phyloP scores from a whole-genome alignment of 30 jellyfish, hydroid and myxozoan species.

The Aurelia coerulea region DNA sequence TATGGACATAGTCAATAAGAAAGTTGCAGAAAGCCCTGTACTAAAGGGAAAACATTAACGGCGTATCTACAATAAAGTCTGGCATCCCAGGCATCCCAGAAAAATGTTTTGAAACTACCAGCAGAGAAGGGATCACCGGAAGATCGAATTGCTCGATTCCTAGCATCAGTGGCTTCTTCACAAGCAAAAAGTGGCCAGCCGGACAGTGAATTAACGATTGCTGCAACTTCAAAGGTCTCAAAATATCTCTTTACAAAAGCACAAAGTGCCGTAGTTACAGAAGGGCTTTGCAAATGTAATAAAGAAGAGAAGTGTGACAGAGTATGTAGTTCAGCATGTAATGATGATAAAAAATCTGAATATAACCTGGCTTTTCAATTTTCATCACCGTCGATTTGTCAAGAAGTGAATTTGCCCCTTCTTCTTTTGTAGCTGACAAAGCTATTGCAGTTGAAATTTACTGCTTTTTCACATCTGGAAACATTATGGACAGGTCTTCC shows the following conservation, averaged over 20 bases:
- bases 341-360: conserved; percentile 30
- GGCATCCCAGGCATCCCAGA: neutral
- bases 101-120: conserved; percentile 29
- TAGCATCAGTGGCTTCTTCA: neutral
- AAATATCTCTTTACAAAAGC: conserved; percentile 27
- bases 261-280: conserved; percentile 22
- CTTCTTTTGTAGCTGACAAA: too few species aligned
- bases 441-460: too few species aligned
- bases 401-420: too few species aligned
- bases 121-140: conserved; percentile 10
- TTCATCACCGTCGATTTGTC: too few species aligned
- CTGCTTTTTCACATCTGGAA: too few species aligned
- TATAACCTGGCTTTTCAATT: too few species aligned
- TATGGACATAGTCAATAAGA: too few species aligned
- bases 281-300: conserved; percentile 25
- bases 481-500: too few species aligned
- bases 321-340: conserved; percentile 28
- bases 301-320: conserved; percentile 16
- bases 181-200: conserved; percentile 1
- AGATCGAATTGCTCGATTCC: conserved; percentile 24
- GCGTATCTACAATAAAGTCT: too few species aligned
- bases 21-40: too few species aligned
- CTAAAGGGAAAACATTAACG: too few species aligned
- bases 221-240: conserved; percentile 6
- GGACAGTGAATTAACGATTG: conserved; percentile 14